Base-by-base conservation (phyloP, 1,140 invertebrate species). In the Trialeurodes vaporariorum region DNA sequence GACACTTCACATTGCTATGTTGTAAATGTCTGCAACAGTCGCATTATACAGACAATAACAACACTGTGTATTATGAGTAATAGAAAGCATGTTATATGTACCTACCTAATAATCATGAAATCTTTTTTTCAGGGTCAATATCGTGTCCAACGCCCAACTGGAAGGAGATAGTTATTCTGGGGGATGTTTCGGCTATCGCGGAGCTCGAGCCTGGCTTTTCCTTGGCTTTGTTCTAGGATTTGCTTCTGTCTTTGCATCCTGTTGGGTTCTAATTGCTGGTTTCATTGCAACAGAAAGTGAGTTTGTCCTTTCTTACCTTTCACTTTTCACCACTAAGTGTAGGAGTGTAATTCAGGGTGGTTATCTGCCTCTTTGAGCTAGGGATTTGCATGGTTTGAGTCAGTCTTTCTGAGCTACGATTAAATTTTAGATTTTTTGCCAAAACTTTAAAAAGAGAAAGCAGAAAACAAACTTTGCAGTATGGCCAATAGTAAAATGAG, bases 141-240 rank as follows among this genome's bases (percentile, higher is more conserved):
- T 92, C 24, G 94, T 99, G 1, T 94, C 95, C 27, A 98, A 96
- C 83, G 90, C 92, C 64, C 93, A 96, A 82, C 85, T 89, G n/a
- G 79, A 92, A 75, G 94, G 92, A 26, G 93, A 96, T 76, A 81
- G 85, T 1, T 95, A 93, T 76, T 87, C 89, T 22, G 90, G 87
- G 24, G 94, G 94, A 0, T 94, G 91, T 76, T 81, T 96, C 67
- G 95, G 94, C 13, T 86, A 92, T 1, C 85, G 90, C 77, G 93
- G 93, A 62, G 92, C 94, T 21, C 83, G 92, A 68, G 84, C 93
- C n/a, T 98, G 96, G 94, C 80, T 99, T 0, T 97, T 99, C 76
- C 79, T 96, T 62, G 97, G 96, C 2, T 98, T 99, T 80, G 87
- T 98, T 0, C 84, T 98, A 72, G 94, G 94, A 65, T 99, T 99